Base-by-base conservation (phyloP, 35 echinoderm and acorn worm species). In the Heliocidaris tuberculata region DNA sequence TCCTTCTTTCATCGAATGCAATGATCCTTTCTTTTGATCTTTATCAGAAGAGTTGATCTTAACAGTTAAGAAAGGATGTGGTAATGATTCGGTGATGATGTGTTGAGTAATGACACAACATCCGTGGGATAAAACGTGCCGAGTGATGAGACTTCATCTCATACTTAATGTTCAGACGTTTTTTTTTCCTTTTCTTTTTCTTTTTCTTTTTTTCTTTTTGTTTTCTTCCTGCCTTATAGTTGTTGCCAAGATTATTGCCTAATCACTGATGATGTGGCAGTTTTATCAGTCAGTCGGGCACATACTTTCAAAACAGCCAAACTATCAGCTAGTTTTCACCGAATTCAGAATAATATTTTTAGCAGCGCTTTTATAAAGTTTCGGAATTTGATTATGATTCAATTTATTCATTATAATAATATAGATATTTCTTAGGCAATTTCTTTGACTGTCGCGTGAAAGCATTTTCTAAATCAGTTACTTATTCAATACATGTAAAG, bases 51-150 rank as follows among this genome's bases (percentile, higher is more conserved):
- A 78, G 21, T 78, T n/a, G 17, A n/a, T 78, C 7, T 42, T 21
- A 78, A 78, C 27, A 5, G 21, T 78, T 78, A 78, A 19, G 65
- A 78, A 7, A 78, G 65, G 65, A 78, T 78, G 65, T 78, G 21
- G 65, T 17, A 78, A 78, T 78, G 65, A 78, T 78, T 78, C 65
- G 65, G 19, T n/a, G 65, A 78, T 78, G 65, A 6, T 71, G 24
- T 71, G 61, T 78, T 78, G 65, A 78, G 65, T 78, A 78, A 24
- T 78, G 65, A 78, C 65, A 78, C 65, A 78, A 78, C 65, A 78
- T 78, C 65, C 65, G 65, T 78, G 65, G 65, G 65, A 78, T 78
- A 78, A 78, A 78, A n/a, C 3, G 21, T 78, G 65, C 27, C 21
- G 65, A 78, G 19, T 78, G 65, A 78, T 78, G 21, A 27, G 65